These are phyloP conservation scores for Tanytarsus gracilentus DNA, from an alignment of 2,888 invertebrate species.

Conservation along the genomic window DNA sequence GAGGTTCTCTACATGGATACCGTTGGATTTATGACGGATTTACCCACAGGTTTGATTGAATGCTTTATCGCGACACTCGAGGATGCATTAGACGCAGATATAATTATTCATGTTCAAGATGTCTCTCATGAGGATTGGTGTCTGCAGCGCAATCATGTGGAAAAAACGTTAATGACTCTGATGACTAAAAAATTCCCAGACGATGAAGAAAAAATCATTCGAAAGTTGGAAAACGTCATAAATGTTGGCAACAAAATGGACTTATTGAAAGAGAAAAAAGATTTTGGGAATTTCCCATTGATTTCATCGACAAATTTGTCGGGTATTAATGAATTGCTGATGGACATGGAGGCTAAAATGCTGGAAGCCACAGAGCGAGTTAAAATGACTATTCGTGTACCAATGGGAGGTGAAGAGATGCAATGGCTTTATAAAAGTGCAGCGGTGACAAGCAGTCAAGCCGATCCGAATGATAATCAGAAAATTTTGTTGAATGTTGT, in stretches of 20 bases:
- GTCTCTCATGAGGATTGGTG: constrained; percentile 60
- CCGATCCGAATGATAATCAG: constrained; percentile 47
- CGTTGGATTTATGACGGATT: constrained; percentile 77
- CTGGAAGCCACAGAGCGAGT: constrained; percentile 47
- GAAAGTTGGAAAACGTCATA: constrained; percentile 49
- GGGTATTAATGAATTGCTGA: constrained; percentile 39
- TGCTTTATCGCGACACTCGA: constrained; percentile 74
- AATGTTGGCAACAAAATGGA: constrained; percentile 71
- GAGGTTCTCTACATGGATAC: constrained; percentile 70
- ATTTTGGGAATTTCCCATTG: constrained; percentile 35
- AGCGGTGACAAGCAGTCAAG: constrained; percentile 46
- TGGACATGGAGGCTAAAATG: constrained; percentile 41
- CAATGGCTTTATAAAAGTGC: constrained; percentile 58
- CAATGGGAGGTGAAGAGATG: constrained; percentile 49
- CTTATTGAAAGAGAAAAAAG: constrained; percentile 37
- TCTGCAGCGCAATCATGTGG: constrained; percentile 61
- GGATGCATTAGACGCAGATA: constrained; percentile 67
- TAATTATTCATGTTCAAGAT: constrained; percentile 71
- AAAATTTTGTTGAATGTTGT: constrained; percentile 50
- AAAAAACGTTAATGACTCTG: constrained; percentile 52
- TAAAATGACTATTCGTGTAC: constrained; percentile 49
- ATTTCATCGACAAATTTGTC: constrained; percentile 46
- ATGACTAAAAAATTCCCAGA: constrained; percentile 32
- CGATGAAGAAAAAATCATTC: constrained; percentile 40
- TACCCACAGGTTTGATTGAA: constrained; percentile 67